A percentile compares a stretch with the other conserved stretches of the same genome.
phyloP scores from a whole-genome alignment of 2,888 invertebrate species.

The Zaprionus bogoriensis region DNA sequence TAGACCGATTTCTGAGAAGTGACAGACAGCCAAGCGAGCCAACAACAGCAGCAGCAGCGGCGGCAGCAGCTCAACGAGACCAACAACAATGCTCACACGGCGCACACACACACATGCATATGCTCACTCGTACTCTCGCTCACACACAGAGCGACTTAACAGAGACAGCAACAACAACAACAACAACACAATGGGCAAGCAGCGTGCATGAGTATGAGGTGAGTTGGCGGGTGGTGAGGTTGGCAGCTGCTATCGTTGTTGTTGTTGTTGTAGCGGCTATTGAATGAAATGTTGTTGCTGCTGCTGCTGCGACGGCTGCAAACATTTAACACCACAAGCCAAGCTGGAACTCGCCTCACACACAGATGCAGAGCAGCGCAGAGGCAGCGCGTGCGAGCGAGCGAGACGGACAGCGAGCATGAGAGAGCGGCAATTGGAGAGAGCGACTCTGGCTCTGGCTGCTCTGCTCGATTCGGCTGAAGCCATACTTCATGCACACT shows the following conservation, averaged over 20 bases:
- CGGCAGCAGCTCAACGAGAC: slow-evolving; percentile 64
- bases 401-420: slow-evolving; percentile 5
- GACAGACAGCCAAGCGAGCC: slow-evolving; percentile 70
- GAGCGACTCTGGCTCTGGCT: slow-evolving; percentile 19
- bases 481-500: slow-evolving; percentile 62
- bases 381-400: no score
- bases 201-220: slow-evolving; percentile 35
- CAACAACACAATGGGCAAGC: slow-evolving; percentile 47
- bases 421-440: slow-evolving; percentile 24
- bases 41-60: slow-evolving; percentile 42
- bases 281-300: slow-evolving; percentile 68
- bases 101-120: slow-evolving; percentile 17
- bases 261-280: slow-evolving; percentile 54
- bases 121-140: slow-evolving; percentile 20
- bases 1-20: slow-evolving; percentile 81
- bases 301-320: slow-evolving; percentile 55
- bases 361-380: background rate
- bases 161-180: no score
- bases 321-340: slow-evolving; percentile 75
- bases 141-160: slow-evolving; percentile 51
- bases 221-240: slow-evolving; percentile 69
- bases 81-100: slow-evolving; percentile 60
- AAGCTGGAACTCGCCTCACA: slow-evolving; percentile 67
- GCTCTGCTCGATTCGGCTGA: slow-evolving; percentile 51
- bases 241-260: slow-evolving; percentile 61